Evolutionary conservation across 2,797 vertebrate species (phyloP), one percentile per base, ranked within the genome.

Genomic region (Cichlasoma orientale): DNA sequence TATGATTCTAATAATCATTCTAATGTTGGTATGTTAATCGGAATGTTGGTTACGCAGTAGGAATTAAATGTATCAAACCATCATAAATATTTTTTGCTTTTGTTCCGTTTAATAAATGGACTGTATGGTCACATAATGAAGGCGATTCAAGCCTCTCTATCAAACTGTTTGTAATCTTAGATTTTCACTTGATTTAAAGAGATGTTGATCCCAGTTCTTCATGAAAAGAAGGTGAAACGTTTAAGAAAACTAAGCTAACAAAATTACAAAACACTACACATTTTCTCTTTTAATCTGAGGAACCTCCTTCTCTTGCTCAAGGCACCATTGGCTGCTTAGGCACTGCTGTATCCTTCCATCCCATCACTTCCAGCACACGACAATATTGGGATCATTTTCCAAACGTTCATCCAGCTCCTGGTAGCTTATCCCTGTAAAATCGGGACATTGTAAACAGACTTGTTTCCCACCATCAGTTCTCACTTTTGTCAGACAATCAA

Each of bases 311-410:
- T 56, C 14, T 73, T 18, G 5, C 7, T 82, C 33, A 87, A 86
- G 89, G 81, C 83, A 83, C 89, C 86, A 87, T 81, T 88, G 89
- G 88, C 82, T 77, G 74, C 25, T 68, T 68, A 86, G 84, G 86
- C 78, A 77, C 73, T 25, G 82, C 72, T 52, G 41, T 63, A 27
- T 77, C 21, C 59, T 59, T 55, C 41, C 66, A 56, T 66, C 50
- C 44, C 27, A 27, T 96, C 91, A 99, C 84, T 99, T 99, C 98
- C 98, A 99, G 93, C 98, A 99, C 83, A 99, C 96, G 75, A 99
- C 97, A 61, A 99, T 99, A 91, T 98, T 99, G 50, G 98, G 97
- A 90, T 99, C 98, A 8, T 97, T 99, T 93, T 99, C 98, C 90
- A 99, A 94, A 25, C 97, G 96, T 80, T 99, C 98, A 56, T 99